A percentile compares a stretch with the other conserved stretches of the same genome.
Evolutionary conservation across 2,113 vertebrate genomes (phyloP).

Genomic region (Rhinoderma darwinii): DNA sequence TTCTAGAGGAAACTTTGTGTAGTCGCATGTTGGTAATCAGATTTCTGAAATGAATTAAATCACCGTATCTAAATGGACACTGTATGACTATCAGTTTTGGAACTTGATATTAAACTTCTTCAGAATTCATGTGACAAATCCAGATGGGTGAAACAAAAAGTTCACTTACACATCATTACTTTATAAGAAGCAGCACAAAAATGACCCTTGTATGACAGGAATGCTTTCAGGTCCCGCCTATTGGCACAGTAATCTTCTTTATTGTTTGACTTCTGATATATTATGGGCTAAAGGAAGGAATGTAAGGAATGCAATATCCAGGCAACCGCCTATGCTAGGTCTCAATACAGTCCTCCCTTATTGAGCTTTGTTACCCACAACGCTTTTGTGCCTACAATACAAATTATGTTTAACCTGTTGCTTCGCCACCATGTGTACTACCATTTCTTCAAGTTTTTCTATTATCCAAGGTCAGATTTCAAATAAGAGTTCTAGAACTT

Average conservation of each 20-base stretch:
- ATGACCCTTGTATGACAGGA: not conserved
- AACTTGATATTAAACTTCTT: not conserved
- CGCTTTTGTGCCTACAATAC: not conserved
- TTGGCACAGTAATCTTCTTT: slow-evolving; percentile 32
- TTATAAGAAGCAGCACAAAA: not conserved
- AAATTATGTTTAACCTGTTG: not conserved
- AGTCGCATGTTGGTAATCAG: too few relatives aligned
- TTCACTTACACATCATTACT: not conserved
- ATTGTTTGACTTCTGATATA: slow-evolving; percentile 35
- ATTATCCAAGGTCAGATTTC: too few relatives aligned
- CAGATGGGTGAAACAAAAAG: not conserved
- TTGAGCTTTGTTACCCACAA: not conserved
- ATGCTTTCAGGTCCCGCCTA: slow-evolving; percentile 5
- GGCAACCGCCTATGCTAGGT: slow-evolving; percentile 7
- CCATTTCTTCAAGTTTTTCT: too few relatives aligned
- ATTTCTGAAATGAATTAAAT: not conserved
- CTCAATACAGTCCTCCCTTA: slow-evolving; percentile 23
- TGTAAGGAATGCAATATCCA: slow-evolving; percentile 30
- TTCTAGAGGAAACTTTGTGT: too few relatives aligned
- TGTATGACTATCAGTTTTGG: not conserved
- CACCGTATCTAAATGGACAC: not conserved
- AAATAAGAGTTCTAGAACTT: not conserved
- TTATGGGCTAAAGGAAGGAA: slow-evolving; percentile 27
- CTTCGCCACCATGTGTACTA: not conserved
- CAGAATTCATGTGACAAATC: not conserved